Percentiles rank a stretch among this genome's conserved stretches.
These are phyloP conservation scores for Bradypus variegatus DNA, from an alignment of 2,797 vertebrate genomes.

Conservation along the genomic window DNA sequence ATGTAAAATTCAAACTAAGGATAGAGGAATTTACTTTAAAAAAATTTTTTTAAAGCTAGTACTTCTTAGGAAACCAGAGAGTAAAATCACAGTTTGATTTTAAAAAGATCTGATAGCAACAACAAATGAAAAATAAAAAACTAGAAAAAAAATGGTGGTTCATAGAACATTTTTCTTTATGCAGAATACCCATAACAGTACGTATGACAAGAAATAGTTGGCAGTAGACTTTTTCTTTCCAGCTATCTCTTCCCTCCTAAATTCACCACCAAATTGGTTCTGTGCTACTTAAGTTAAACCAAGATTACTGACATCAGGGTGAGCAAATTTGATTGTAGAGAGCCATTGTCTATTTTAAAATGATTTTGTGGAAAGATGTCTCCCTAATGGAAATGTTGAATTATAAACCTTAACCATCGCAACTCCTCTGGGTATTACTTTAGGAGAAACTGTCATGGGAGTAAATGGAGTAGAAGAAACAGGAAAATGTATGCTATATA, in stretches of 20 bases:
- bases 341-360: slow-evolving; percentile 22
- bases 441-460: slow-evolving; percentile 31
- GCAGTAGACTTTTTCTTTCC: slow-evolving; percentile 23
- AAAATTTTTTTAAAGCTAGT: slow-evolving; percentile 1
- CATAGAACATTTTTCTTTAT: neutral
- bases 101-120: slow-evolving; percentile 27
- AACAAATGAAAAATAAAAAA: slow-evolving; percentile 29
- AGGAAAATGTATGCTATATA: neutral
- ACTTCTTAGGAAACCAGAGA: slow-evolving; percentile 1
- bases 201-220: slow-evolving; percentile 13
- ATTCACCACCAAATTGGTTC: slow-evolving; percentile 30
- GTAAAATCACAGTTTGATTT: slow-evolving; percentile 42
- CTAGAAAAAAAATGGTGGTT: neutral
- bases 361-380: slow-evolving; percentile 25
- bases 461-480: slow-evolving; percentile 28
- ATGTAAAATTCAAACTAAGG: slow-evolving; percentile 34
- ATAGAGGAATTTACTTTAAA: neutral
- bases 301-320: slow-evolving; percentile 22
- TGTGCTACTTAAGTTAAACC: neutral
- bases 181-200: neutral
- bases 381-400: slow-evolving; percentile 42
- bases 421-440: slow-evolving; percentile 14
- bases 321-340: neutral
- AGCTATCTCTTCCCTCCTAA: neutral
- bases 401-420: slow-evolving; percentile 41